Evolutionary conservation across 30 jellyfish, hydroid and myxozoan genomes (phyloP), one percentile per base, ranked within the genome.

Genomic region (Hydractinia echinata): DNA sequence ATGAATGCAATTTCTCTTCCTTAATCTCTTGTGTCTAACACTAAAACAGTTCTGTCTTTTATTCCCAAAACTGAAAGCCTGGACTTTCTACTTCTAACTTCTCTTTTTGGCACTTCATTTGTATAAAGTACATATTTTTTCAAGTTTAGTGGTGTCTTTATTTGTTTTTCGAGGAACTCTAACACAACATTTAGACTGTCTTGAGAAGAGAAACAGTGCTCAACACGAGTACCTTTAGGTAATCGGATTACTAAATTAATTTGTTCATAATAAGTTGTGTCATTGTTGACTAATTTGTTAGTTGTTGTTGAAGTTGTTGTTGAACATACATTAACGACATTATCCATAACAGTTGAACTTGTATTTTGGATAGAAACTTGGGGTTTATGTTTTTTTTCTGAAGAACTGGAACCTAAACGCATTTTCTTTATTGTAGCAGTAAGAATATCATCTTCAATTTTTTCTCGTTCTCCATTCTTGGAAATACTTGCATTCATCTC

Each of bases 191-290:
- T 56, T 0, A 79, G 49, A n/a, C 51, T 79, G 54, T 79, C 86
- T 7, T 15, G 20, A 13, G 16, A 18, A n/a, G n/a, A n/a, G 66
- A 79, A 79, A 6, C 69, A 6, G 14, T 62, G 64, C 51, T 79
- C 84, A n/a, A 79, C 49, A 55, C 83, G 83, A 30, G 83, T 13
- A 16, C 86, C 86, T 10, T 4, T 79, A 5, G 82, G 86, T 30
- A 79, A 53, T 30, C 83, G 58, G 83, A 79, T 79, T 11, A 79
- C 55, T 16, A 79, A 62, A 30, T 16, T 76, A 3, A 76, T 76
- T 6, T 64, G 44, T 30, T 30, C 44, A 30, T 1, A 30, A 30
- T 30, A 0, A 30, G 44, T 30, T 30, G 44, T 30, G 44, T 30
- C 1, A 0, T 30, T 30, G 44, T 30, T 30, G 44, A 30, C 44